Base-by-base conservation (phyloP, 2,888 invertebrate genomes). In the Scaeva pyrastri region DNA sequence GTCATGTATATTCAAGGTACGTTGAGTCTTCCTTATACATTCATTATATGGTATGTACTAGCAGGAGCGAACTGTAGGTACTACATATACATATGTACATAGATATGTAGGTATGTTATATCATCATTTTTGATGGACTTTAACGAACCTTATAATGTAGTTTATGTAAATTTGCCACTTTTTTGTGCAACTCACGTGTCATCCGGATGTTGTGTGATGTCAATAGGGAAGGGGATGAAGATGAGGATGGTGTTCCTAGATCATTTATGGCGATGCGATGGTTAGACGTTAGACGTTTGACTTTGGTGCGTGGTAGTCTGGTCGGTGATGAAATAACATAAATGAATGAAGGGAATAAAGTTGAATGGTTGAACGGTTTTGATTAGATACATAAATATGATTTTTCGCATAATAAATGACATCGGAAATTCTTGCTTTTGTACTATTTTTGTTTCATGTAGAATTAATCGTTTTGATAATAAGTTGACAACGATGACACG, bases 171-270 rank as follows among this genome's bases (percentile, higher is more conserved):
- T 82, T 77, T 82, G 66, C 66, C n/a, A 60, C 60, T 77, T 82
- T 60, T 68, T 60, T 68, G 36, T 82, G 66, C 72, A 66, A 56
- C 70, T 78, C 78, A 78, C 78, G 83, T 83, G 78, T 56, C 83
- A 70, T 31, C 48, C 83, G 78, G 83, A 78, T 55, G 56, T 78
- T n/a, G 16, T 7, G 31, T 31, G 8, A 5, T 8, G 31, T 31
- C 31, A 31, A n/a, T 12, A 41, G 31, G 12, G 21, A 12, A 19
- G 12, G 50, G 3, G 12, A 50, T 31, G 43, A 31, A 45, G 31
- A 50, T 77, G 43, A 3, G 23, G 23, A 19, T 43, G 26, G 16
- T n/a, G 36, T 48, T 50, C 55, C 36, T 5, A 2, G 11, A 36
- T 31, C 16, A 50, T 50, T 11, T 45, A 3, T 6, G 8, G 31